Percentiles rank a stretch among this genome's conserved stretches.
These are phyloP conservation scores for Brachypteracias leptosomus DNA, from an alignment of 2,113 vertebrate genomes.

Conservation along the genomic window DNA sequence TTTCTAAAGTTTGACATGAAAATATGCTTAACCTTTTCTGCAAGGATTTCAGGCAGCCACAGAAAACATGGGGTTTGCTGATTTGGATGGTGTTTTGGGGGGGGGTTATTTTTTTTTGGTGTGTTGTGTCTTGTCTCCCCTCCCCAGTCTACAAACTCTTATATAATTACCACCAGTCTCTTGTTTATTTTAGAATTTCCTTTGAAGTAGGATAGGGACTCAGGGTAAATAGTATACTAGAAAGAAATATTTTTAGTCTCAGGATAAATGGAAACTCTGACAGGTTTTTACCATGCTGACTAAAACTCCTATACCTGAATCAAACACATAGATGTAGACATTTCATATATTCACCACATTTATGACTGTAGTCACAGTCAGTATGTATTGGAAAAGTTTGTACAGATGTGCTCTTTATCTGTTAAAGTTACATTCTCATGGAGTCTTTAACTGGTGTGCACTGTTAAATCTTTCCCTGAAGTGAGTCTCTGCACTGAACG, in stretches of 20 bases:
- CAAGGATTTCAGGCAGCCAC: background rate
- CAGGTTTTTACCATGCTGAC: background rate
- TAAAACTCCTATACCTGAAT: background rate
- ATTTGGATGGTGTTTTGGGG: background rate
- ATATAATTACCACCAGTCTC: background rate
- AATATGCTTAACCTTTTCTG: background rate
- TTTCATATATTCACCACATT: background rate
- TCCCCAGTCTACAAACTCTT: background rate
- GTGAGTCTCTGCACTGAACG: background rate
- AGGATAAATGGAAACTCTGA: background rate
- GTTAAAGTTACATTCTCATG: background rate
- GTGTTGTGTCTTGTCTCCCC: background rate
- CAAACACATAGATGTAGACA: background rate
- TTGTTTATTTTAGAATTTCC: background rate
- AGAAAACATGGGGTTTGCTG: background rate
- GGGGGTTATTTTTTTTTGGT: background rate
- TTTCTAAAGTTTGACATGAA: background rate
- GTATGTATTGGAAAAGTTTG: background rate
- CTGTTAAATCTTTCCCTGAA: background rate
- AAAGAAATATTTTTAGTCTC: background rate
- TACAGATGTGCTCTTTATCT: background rate
- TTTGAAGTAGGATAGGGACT: background rate
- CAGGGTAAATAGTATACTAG: background rate
- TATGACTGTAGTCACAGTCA: background rate
- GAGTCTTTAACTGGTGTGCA: background rate